Base-by-base conservation (phyloP, 2,888 invertebrate species). In the Chouioia cunea region DNA sequence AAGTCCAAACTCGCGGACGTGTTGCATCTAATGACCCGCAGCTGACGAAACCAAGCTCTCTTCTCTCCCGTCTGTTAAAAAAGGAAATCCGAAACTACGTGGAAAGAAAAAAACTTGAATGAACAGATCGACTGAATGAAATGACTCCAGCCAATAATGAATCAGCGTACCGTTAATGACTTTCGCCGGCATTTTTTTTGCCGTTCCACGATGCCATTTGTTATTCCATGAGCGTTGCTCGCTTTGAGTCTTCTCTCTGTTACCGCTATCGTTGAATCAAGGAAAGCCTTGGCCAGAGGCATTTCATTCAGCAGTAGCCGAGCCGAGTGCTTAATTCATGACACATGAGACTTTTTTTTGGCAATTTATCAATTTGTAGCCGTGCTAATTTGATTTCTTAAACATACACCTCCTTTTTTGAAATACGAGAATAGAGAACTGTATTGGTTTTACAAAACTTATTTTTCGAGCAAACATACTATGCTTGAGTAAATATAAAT, bases 141-240 rank as follows among this genome's bases (percentile, higher is more conserved):
- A 20, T 44, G 20, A 44, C 14, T 36, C 14, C 46, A 15, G 23
- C 36, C n/a, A 69, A 53, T 59, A 59, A 70, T 64, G 59, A 65
- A 59, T 70, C 62, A 64, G 10, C 36, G 36, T 36, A 36, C 36
- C 36, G 36, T 53, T 54, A 53, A 52, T 58, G 47, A 46, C 27
- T 52, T 44, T 50, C 44, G 20, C 16, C 16, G 50, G 4, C 44
- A 27, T 22, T 22, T 23, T 56, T 56, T 36, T 8, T 57, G 48
- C 56, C 12, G 36, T 36, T 36, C 48, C 43, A 43, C 8, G 64
- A 18, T 20, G 20, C 44, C 65, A 44, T 63, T 48, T 16, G 56
- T 68, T 63, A 64, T 64, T 69, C 69, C 50, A 8, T 46, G 63
- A 14, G 36, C 59, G 66, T 59, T 23, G 52, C 44, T 18, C 53